Evolutionary conservation across 2,113 vertebrate species (phyloP), one percentile per base, ranked within the genome.

Genomic region (Apteryx mantelli): DNA sequence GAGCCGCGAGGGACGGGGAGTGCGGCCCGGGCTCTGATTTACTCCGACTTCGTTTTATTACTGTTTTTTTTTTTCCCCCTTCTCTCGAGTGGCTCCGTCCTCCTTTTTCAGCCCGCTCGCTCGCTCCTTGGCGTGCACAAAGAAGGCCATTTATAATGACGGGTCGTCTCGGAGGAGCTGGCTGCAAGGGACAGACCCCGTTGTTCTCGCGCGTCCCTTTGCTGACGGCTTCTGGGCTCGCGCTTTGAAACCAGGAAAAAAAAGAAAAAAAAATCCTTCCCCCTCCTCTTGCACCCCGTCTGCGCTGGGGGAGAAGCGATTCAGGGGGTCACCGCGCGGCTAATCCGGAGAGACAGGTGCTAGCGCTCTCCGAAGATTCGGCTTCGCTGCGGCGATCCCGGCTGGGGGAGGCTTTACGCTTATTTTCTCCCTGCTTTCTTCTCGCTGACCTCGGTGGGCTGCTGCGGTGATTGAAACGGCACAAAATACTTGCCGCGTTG

Each of bases 321-420:
- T 30, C 2, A 28, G 83, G 86, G 36, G 83, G 81, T 88, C 83
- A 52, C 4, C 4, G 26, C 6, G 1, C n/a, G 63, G 52, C 13
- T 38, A 2, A 7, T 12, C 60, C 4, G 15, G 25, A 22, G 84
- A 70, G 61, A 26, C 92, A 55, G 85, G 94, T 70, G 88, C 69
- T 3, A 1, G 36, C 2, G 5, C n/a, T 34, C 2, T 61, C 80
- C 66, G 2, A 0, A 2, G 10, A 42, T 40, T 73, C 1, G 28
- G 53, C 53, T 56, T 16, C 24, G 56, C 56, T 26, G 30, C 7
- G 52, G 52, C 11, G 52, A 53, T 24, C 26, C 28, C 55, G 32
- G 55, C 30, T 19, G 38, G 5, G 17, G 40, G 26, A 13, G 25
- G 6, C 16, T 66, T 7, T 1, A 28, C 19, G 48, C 11, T 7